phyloP scores from a whole-genome alignment of 2,113 vertebrate genomes.

The Baryphthengus martii region DNA sequence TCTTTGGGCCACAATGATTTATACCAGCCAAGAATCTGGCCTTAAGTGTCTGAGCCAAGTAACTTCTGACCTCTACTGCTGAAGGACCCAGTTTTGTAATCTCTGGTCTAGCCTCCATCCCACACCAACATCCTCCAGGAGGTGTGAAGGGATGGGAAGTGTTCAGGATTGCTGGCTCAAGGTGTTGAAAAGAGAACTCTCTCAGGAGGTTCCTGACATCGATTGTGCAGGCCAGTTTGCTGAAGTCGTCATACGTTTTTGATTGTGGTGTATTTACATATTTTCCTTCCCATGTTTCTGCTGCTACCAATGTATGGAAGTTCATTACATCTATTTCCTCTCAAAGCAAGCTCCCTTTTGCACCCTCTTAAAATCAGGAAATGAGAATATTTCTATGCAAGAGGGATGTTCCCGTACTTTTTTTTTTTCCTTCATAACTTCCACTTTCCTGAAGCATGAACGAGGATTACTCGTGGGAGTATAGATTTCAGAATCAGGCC shows the following conservation, averaged over 20 bases:
- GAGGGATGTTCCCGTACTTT: background rate
- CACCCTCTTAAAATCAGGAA: background rate
- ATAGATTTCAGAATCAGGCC: constrained; percentile 9
- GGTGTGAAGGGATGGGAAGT: background rate
- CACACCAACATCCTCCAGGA: accelerated
- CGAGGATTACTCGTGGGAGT: background rate
- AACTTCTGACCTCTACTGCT: background rate
- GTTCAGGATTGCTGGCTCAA: background rate
- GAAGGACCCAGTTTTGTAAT: background rate
- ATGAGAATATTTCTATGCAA: background rate
- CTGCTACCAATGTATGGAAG: accelerated
- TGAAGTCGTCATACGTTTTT: background rate
- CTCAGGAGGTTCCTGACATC: background rate
- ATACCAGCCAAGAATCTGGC: background rate
- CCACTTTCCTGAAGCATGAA: background rate
- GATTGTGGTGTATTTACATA: background rate
- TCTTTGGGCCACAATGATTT: background rate
- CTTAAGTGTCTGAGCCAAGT: background rate
- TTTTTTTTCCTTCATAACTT: background rate
- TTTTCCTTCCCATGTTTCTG: background rate
- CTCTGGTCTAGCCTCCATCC: background rate
- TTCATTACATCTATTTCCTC: background rate
- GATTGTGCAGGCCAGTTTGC: background rate
- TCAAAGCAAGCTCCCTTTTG: background rate
- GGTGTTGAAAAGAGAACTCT: background rate